Evolutionary conservation across 1,140 invertebrate genomes (phyloP).

Genomic region (Drosophila virilis): DNA sequence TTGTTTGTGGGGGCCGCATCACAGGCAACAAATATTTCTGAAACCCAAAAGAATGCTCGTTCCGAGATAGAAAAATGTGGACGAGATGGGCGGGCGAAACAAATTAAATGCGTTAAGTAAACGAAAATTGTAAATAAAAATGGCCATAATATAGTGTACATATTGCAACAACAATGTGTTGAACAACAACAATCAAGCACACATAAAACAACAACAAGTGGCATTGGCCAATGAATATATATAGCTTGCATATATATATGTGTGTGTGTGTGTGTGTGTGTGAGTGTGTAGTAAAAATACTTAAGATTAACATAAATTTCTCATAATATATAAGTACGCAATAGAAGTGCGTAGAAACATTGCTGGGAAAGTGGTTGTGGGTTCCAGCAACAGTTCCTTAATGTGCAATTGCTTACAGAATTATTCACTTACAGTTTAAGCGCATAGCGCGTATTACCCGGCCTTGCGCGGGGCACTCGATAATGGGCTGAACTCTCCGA

Average conservation of each 20-base stretch:
- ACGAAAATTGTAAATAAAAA: conserved; percentile 52
- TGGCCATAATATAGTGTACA: conserved; percentile 36
- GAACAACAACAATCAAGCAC: conserved; percentile 30
- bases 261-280: background rate
- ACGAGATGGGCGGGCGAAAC: conserved; percentile 31
- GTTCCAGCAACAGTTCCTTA: background rate
- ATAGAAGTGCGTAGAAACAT: background rate
- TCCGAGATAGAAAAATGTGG: conserved; percentile 15
- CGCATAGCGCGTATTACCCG: too few species aligned
- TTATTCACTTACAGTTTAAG: background rate
- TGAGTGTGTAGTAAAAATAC: conserved; percentile 26
- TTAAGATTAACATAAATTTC: conserved; percentile 21
- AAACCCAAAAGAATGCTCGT: conserved; percentile 9
- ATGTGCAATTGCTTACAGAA: background rate
- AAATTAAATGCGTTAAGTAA: conserved; percentile 49
- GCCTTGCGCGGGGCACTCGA: too few species aligned
- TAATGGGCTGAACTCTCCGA: too few species aligned
- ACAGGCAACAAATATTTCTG: conserved; percentile 13
- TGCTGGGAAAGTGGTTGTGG: background rate
- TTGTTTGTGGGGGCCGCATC: conserved; percentile 7
- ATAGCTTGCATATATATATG: background rate
- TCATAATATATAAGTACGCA: conserved; percentile 38
- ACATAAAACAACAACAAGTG: conserved; percentile 27
- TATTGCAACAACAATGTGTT: conserved; percentile 29
- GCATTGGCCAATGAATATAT: conserved; percentile 31